Evolutionary conservation across 1,140 invertebrate genomes (phyloP).

Genomic region (Tetramorium alpestre): DNA sequence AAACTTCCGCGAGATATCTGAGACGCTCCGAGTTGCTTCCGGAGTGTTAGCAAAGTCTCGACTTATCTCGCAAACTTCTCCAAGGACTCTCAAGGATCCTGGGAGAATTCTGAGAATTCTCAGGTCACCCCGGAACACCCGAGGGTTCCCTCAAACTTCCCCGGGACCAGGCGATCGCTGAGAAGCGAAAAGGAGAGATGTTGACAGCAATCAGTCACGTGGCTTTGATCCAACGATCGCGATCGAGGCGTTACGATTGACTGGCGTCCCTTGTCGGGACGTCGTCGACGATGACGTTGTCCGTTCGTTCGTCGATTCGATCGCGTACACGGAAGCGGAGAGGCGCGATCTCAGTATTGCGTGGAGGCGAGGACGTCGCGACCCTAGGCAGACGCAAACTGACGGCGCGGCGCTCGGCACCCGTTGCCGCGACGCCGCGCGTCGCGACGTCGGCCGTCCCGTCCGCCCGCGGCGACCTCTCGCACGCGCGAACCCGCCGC

Average conservation of each 20-base stretch:
- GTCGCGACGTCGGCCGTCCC: conserved; percentile 73
- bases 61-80: conserved; percentile 27
- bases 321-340: conserved; percentile 20
- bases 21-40: conserved; percentile 4
- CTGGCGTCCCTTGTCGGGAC: not conserved
- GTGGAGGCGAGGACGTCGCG: conserved; percentile 72
- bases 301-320: conserved; percentile 9
- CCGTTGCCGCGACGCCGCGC: conserved; percentile 74
- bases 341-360: conserved; percentile 34
- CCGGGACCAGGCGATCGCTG: not conserved
- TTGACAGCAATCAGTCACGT: not conserved
- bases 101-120: conserved; percentile 13
- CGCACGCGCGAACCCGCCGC: conserved; percentile 40
- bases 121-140: not conserved
- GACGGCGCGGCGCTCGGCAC: conserved; percentile 63
- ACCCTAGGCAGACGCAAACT: conserved; percentile 82
- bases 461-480: conserved; percentile 55
- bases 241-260: not conserved
- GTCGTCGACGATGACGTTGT: conserved; percentile 2
- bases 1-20: conserved; percentile 41
- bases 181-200: not conserved
- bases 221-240: not conserved
- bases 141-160: conserved; percentile 18
- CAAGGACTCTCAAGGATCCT: conserved; percentile 28
- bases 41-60: conserved; percentile 11